phyloP scores from a whole-genome alignment of 37 sponge, comb jelly and placozoan species.

The Halichondria panicea region DNA sequence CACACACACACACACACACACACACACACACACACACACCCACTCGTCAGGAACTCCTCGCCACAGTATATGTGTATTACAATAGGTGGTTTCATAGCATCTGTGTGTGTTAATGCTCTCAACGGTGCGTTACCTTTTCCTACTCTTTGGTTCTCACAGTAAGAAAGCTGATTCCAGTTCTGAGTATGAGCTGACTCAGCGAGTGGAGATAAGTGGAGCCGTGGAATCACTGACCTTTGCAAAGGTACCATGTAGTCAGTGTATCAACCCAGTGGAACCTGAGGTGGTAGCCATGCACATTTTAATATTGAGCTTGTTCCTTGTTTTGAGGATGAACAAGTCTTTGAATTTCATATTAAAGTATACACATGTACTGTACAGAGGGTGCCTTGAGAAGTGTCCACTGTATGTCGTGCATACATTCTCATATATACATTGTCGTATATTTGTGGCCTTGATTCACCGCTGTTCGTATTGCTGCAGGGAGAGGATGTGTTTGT shows the following conservation, averaged over 20 bases:
- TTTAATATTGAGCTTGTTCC: not conserved
- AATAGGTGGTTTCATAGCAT: not conserved
- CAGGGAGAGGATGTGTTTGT: conserved; percentile 50
- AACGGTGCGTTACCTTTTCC: too few relatives aligned
- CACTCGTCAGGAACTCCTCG: too few relatives aligned
- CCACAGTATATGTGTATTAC: not conserved
- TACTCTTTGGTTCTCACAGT: too few relatives aligned
- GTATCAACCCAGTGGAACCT: not conserved
- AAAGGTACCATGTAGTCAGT: conserved; percentile 30
- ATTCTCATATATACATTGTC: not conserved
- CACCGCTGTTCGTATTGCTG: not conserved
- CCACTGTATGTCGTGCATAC: too few relatives aligned
- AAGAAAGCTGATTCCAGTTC: conserved; percentile 9
- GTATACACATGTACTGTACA: too few relatives aligned
- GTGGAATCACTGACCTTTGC: conserved; percentile 65
- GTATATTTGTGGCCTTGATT: not conserved
- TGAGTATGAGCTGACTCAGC: conserved; percentile 42
- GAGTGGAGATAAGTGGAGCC: conserved; percentile 59
- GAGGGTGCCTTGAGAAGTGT: too few relatives aligned
- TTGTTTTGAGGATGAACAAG: too few relatives aligned
- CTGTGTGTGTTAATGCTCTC: too few relatives aligned
- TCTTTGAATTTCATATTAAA: too few relatives aligned
- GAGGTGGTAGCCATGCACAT: not conserved
- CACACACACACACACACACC: too few relatives aligned
- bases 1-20: too few relatives aligned